These are phyloP conservation scores for Corvus cornix DNA, from an alignment of 2,113 vertebrate genomes.

Conservation along the genomic window DNA sequence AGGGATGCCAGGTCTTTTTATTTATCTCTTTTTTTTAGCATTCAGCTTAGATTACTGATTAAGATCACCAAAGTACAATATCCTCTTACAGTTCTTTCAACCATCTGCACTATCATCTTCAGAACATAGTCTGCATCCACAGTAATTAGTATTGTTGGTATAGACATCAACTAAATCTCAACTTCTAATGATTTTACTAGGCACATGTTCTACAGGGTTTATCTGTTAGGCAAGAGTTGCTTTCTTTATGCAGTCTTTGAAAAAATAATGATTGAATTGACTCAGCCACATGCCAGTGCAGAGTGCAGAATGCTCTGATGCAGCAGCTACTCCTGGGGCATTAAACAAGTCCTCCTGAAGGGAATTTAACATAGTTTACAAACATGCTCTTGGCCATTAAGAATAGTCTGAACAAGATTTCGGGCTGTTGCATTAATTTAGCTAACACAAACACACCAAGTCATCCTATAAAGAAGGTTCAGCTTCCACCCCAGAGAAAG, in stretches of 20 bases:
- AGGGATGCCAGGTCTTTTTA: background rate
- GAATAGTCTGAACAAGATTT: background rate
- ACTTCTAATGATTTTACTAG: background rate
- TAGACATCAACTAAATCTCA: background rate
- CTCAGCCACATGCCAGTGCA: fast-evolving
- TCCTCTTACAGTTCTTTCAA: background rate
- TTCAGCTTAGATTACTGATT: background rate
- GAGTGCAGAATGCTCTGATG: background rate
- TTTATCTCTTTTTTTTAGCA: background rate
- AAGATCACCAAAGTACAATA: background rate
- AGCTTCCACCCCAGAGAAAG: background rate
- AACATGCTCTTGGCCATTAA: background rate
- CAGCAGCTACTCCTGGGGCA: background rate
- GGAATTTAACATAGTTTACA: background rate
- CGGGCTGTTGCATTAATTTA: background rate
- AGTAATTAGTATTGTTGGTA: background rate
- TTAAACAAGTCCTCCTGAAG: background rate
- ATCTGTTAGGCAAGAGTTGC: background rate
- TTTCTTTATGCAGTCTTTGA: background rate
- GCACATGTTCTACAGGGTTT: background rate
- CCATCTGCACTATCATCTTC: background rate
- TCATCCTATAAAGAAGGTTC: background rate
- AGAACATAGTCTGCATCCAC: background rate
- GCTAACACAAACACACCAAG: background rate
- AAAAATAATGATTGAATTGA: background rate